phyloP scores from a whole-genome alignment of 2,113 vertebrate species.

The Podarcis muralis region DNA sequence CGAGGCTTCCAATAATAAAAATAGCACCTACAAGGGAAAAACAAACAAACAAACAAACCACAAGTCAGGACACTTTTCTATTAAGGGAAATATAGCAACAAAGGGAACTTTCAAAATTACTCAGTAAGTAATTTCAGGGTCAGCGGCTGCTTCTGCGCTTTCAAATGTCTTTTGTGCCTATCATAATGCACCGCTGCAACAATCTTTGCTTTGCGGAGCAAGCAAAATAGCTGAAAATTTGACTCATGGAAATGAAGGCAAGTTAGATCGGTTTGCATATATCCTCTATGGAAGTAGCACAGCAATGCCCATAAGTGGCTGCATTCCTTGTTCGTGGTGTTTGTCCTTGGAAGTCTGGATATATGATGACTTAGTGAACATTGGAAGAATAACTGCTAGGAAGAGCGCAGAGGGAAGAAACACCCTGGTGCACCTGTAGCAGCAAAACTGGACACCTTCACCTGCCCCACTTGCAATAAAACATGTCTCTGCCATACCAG shows the following conservation, averaged over 20 bases:
- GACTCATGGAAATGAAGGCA: neutral
- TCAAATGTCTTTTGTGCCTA: neutral
- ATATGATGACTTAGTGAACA: neutral
- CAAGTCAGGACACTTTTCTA: neutral
- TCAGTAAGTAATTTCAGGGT: neutral
- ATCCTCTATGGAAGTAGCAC: neutral
- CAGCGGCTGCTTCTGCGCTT: neutral
- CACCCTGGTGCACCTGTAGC: too few relatives aligned
- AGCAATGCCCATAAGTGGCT: too few relatives aligned
- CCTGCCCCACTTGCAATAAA: too few relatives aligned
- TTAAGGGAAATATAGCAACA: neutral
- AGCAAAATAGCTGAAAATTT: neutral
- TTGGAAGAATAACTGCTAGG: too few relatives aligned
- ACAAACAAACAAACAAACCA: neutral
- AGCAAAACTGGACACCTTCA: too few relatives aligned
- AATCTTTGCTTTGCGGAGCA: neutral
- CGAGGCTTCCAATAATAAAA: conserved; percentile 89
- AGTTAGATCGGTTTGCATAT: neutral
- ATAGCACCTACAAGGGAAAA: conserved; percentile 80
- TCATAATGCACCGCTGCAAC: neutral
- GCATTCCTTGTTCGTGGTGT: neutral
- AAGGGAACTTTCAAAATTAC: neutral
- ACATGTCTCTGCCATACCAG: too few relatives aligned
- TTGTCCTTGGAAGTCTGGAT: neutral
- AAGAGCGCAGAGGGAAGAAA: too few relatives aligned